Percentiles rank a stretch among this genome's conserved stretches.
Conservation (phyloP, 2,888 invertebrate species). For the Megastigmus dorsalis region DNA sequence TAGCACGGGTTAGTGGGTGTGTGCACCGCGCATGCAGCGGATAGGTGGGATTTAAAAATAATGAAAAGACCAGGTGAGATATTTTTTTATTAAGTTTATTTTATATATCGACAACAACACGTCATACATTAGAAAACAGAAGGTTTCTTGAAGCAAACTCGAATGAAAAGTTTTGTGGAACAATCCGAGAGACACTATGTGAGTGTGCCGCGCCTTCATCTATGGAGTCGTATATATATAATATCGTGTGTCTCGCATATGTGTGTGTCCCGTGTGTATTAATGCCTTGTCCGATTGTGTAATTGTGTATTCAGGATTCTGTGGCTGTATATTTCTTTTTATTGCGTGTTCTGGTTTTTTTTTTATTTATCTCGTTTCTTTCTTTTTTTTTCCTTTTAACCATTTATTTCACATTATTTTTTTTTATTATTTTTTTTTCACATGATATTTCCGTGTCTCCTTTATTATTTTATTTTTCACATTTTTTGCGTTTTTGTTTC, state of each 20-base stretch:
- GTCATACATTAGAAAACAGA: slow-evolving; percentile 76
- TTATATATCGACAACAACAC: slow-evolving; percentile 76
- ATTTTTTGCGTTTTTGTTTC: slow-evolving; percentile 53
- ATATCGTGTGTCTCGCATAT: slow-evolving; percentile 70
- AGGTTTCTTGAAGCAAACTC: slow-evolving; percentile 75
- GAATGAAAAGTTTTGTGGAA: slow-evolving; percentile 75
- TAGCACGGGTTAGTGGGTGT: too few species aligned
- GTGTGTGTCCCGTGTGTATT: slow-evolving; percentile 64
- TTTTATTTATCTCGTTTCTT: slow-evolving; percentile 31
- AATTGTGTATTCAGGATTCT: slow-evolving; percentile 55
- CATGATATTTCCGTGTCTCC: slow-evolving; percentile 70
- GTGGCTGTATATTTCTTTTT: slow-evolving; percentile 54
- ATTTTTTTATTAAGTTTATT: slow-evolving; percentile 75
- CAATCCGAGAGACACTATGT: slow-evolving; percentile 75
- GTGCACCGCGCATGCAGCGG: too few species aligned
- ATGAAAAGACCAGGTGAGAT: slow-evolving; percentile 55
- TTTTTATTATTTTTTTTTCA: slow-evolving; percentile 48
- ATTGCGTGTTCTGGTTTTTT: slow-evolving; percentile 56
- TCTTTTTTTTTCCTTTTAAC: slow-evolving; percentile 37
- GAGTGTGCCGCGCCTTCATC: slow-evolving; percentile 75
- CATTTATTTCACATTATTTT: slow-evolving; percentile 57
- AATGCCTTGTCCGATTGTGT: slow-evolving; percentile 56
- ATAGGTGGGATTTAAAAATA: background rate
- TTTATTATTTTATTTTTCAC: slow-evolving; percentile 58
- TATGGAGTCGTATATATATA: slow-evolving; percentile 75